A percentile compares a stretch with the other conserved stretches of the same genome.
phyloP scores from a whole-genome alignment of 2,888 invertebrate genomes.

The Eurytoma californica region DNA sequence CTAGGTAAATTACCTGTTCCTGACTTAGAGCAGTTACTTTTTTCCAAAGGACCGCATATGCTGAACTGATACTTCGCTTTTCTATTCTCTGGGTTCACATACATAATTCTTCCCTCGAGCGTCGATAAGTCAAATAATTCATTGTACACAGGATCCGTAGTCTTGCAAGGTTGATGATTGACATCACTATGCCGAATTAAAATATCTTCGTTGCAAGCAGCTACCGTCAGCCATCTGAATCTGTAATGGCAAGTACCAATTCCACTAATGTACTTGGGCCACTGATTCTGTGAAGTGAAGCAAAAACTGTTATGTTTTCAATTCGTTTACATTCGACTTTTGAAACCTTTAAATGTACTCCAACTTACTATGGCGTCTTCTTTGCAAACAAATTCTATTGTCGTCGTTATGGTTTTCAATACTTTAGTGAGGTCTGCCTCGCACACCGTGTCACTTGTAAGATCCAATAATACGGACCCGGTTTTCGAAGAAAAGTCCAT shows the following conservation, averaged over 20 bases:
- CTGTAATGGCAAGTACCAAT: slow-evolving; percentile 11
- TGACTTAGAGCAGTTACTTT: not conserved
- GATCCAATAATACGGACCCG: not conserved
- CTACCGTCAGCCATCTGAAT: slow-evolving; percentile 24
- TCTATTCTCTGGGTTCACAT: no score
- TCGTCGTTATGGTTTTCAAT: not conserved
- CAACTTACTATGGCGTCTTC: slow-evolving; percentile 14
- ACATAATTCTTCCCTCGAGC: not conserved
- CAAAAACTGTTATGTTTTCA: no score
- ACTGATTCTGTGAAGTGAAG: not conserved
- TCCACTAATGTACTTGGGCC: slow-evolving; percentile 15
- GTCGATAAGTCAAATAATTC: slow-evolving; percentile 19
- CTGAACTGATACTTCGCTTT: not conserved
- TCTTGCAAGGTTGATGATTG: not conserved
- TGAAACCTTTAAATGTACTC: no score
- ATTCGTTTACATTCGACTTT: no score
- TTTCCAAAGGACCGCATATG: slow-evolving; percentile 5
- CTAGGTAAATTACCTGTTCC: slow-evolving; percentile 9
- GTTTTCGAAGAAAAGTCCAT: not conserved
- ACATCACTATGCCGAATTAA: not conserved
- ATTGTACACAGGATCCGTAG: slow-evolving; percentile 8
- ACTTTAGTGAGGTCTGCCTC: not conserved
- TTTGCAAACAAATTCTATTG: slow-evolving; percentile 27
- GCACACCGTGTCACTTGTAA: not conserved
- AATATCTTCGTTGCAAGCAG: slow-evolving; percentile 28